Base-by-base conservation (phyloP, 2,113 vertebrate genomes). In the Xerus inauris region DNA sequence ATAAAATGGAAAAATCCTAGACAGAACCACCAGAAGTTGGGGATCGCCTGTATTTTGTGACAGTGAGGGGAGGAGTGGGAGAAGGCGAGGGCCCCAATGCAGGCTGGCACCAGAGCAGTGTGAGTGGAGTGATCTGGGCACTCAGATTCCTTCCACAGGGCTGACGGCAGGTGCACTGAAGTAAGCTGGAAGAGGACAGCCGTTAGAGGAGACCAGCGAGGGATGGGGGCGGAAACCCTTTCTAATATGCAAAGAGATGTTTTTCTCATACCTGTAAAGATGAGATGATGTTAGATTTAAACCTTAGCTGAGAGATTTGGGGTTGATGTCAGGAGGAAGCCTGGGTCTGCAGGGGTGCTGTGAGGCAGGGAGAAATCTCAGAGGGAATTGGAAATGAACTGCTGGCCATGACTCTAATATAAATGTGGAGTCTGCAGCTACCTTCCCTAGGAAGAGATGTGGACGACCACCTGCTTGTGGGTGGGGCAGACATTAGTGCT, bases 181-280 rank as follows among this genome's bases (percentile, higher is more conserved):
- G 49, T 6, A 76, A 19, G 4, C 32, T 5, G 69, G 45, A 71
- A 81, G n/a, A 0, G 22, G 73, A 77, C 19, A 0, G 1, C 49
- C 83, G 5, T 30, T 28, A 57, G 54, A 77, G 35, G 35, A 65
- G 79, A 12, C 47, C 0, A 0, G 22, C 0, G 0, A 49, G 75
- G 28, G 28, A 3, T 16, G 20, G 38, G 72, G 13, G 40, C 54
- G n/a, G 30, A 89, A 40, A 30, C 16, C 30, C 20, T 88, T 84
- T 59, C 67, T 40, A 4, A 6, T 11, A 8, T 22, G n/a, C 5
- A 6, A n/a, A 45, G 38, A 7, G 42, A 10, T 85, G 24, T 8
- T 71, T 67, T 54, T 49, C 71, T 84, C 32, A 9, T 20, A 28
- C 49, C 57, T 42, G 42, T 32, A n/a, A 65, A 69, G 45, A 51